Evolutionary conservation across 2,888 invertebrate genomes (phyloP).

Genomic region (Apodemia duryi): DNA sequence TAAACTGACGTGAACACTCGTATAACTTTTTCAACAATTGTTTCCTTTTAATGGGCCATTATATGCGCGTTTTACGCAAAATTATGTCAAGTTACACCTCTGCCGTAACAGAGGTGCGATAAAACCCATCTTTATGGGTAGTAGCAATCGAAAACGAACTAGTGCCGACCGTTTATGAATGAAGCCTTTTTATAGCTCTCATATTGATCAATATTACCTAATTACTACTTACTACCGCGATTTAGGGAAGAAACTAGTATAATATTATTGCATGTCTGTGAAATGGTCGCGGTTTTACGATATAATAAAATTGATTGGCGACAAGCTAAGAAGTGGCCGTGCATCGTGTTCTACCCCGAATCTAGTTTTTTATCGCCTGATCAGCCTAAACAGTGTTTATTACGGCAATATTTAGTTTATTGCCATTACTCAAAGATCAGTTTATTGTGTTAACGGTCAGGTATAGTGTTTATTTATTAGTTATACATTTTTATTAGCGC

Average conservation of each 20-base stretch:
- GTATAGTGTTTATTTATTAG: slow-evolving; percentile 79
- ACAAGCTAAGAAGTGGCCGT: slow-evolving; percentile 21
- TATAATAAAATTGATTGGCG: slow-evolving; percentile 65
- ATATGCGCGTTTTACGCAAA: slow-evolving; percentile 77
- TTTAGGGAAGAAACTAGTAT: slow-evolving; percentile 67
- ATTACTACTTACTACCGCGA: slow-evolving; percentile 64
- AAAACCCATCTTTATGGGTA: slow-evolving; percentile 75
- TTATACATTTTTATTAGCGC: slow-evolving; percentile 79
- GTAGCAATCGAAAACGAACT: slow-evolving; percentile 71
- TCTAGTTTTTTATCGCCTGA: slow-evolving; percentile 56
- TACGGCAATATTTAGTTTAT: slow-evolving; percentile 78
- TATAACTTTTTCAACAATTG: slow-evolving; percentile 79
- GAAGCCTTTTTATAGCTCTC: slow-evolving; percentile 71
- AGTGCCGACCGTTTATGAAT: slow-evolving; percentile 68
- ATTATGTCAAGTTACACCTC: slow-evolving; percentile 78
- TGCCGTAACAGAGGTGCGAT: slow-evolving; percentile 71
- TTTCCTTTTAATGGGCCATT: slow-evolving; percentile 78
- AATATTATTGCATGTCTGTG: slow-evolving; percentile 65
- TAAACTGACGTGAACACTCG: slow-evolving; percentile 75
- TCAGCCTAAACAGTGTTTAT: slow-evolving; percentile 76
- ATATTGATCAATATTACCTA: slow-evolving; percentile 71
- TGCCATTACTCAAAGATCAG: slow-evolving; percentile 69
- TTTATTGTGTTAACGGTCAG: slow-evolving; percentile 77
- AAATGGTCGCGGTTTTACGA: slow-evolving; percentile 65
- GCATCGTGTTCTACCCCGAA: slow-evolving; percentile 31